Evolutionary conservation across 1,140 invertebrate species (phyloP), one percentile per base, ranked within the genome.

Genomic region (Formica selysi): DNA sequence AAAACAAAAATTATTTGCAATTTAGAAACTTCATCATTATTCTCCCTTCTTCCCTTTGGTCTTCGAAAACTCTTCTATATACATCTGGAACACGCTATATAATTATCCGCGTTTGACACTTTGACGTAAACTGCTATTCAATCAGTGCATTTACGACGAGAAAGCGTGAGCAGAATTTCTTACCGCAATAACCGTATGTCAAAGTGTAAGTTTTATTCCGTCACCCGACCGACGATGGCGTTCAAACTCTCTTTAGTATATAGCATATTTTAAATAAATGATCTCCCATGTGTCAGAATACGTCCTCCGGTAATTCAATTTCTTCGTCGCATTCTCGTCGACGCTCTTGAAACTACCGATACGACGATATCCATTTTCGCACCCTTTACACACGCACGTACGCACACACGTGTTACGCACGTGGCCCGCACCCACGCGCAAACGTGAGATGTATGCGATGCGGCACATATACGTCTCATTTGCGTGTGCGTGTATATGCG

Each of bases 121-220:
- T 78, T 48, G 76, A 78, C 22, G 38, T 44, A 62, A 44, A 76
- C 59, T 65, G 61, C 29, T 65, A 22, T 65, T 65, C 76, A 65
- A 44, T 78, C 76, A 44, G 19, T 48, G 32, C 29, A 3, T 10
- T 16, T 11, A 32, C 13, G 62, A 78, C 26, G 74, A 79, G n/a
- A n/a, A 68, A 68, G 41, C 19, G n/a, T 13, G 62, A 38, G 76
- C 44, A 26, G 36, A 67, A 67, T 79, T 26, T 54, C 62, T 54
- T 41, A 8, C 29, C 1, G 76, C 76, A 38, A 79, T 68, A 79
- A 79, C 19, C 61, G 62, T 79, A 79, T 32, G 22, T 79, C 78
- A 59, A 61, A 29, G 51, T 11, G 51, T 10, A 5, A 36, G 11
- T 71, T 71, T 59, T 29, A 71, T 81, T 36, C 38, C 65, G 6